These are phyloP conservation scores for Perccottus glenii DNA, from an alignment of 2,113 vertebrate genomes.

Conservation along the genomic window DNA sequence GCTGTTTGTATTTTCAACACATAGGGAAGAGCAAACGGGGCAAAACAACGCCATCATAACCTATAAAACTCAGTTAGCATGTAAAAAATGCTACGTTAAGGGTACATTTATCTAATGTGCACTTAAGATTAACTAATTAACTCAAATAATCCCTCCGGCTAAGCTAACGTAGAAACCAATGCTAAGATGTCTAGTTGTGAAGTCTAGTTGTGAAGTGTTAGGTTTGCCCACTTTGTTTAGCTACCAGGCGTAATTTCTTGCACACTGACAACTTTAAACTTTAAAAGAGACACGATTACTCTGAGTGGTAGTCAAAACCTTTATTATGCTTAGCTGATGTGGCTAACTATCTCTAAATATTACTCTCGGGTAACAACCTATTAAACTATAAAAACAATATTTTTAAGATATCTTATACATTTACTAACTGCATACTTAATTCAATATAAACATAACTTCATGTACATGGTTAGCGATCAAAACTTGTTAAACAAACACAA, in stretches of 20 bases:
- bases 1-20: slow-evolving; percentile 51
- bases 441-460: background rate
- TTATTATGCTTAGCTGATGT: background rate
- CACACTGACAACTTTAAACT: background rate
- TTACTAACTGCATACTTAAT: background rate
- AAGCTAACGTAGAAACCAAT: background rate
- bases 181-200: background rate
- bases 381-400: background rate
- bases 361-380: too few relatives aligned
- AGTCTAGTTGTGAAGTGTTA: too few relatives aligned
- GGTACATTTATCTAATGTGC: too few relatives aligned
- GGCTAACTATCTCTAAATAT: slow-evolving; percentile 12
- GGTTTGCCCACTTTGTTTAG: background rate
- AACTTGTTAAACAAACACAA: slow-evolving; percentile 20
- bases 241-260: background rate
- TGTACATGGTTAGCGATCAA: background rate
- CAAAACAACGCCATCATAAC: slow-evolving; percentile 18
- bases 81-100: background rate
- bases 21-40: background rate
- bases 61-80: background rate
- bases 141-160: background rate
- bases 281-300: background rate
- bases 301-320: too few relatives aligned
- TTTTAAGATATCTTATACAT: background rate
- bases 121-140: background rate